Evolutionary conservation across 2,888 invertebrate genomes (phyloP), one percentile per base, ranked within the genome.

Genomic region (Macrophya alboannulata): DNA sequence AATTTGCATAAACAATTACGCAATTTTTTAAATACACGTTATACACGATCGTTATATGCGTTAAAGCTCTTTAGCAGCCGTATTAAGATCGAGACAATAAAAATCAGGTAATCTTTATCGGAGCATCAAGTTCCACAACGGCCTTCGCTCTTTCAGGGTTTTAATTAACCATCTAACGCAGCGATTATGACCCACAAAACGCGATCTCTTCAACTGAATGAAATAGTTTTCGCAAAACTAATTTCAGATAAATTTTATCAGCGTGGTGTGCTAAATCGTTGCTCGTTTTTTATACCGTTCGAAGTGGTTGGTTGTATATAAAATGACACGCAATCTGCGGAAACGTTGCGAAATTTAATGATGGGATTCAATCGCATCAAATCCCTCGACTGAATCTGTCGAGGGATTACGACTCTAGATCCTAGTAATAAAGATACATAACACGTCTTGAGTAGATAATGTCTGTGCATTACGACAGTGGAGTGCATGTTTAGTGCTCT

Each of bases 81-180:
- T n/a, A 72, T 72, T 25, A 45, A 72, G 43, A 72, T 72, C 72
- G 21, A 8, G 31, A n/a, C 37, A 31, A 68, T 68, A 48, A 76
- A 51, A 51, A 31, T 31, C 2, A 51, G 31, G 8, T 51, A 76
- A 51, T 51, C 51, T n/a, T 76, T 25, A 12, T 76, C n/a, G 17
- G 17, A 76, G 51, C 76, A 51, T 76, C 25, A 76, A 76, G 1
- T 76, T 76, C 17, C 37, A 37, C 76, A 31, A 31, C 76, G 15
- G 51, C 51, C 31, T 48, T 76, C 25, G 31, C 21, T 76, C 51
- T 17, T 31, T 76, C 21, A 76, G 21, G 48, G 21, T n/a, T 77
- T 37, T 77, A 51, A 51, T 55, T 6, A n/a, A 55, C 51, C 51
- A 37, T 77, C 37, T 0, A 51, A 76, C 21, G 45, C n/a, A 31